Base-by-base conservation (phyloP, 1,140 invertebrate genomes). In the Drosophila tristis region DNA sequence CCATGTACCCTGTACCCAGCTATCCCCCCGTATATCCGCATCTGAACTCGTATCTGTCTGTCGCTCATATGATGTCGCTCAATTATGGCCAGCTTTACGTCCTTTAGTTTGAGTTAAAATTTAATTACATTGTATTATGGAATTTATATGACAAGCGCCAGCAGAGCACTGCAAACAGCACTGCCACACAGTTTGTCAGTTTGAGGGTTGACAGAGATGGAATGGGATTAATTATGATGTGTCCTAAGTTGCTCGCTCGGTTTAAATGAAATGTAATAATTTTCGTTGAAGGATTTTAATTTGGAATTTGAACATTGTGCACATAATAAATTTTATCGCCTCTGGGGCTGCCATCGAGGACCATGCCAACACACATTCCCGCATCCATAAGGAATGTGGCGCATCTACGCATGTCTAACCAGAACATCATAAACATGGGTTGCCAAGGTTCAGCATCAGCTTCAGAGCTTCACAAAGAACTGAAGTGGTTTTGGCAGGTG, bases 221-320 rank as follows among this genome's bases (percentile, higher is more conserved):
- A 67, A 70, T 67, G 90, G 85, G 81, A 91, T 91, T 91, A 91
- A 91, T 91, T 91, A 91, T 91, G 90, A 91, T 91, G 78, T 85
- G 82, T 74, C 86, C 90, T 79, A 76, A 80, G 51, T 82, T 90
- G 70, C 68, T 58, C 59, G 67, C 53, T 74, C 47, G 71, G 75
- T 84, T 91, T 78, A 91, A 91, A 91, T 91, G 79, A 91, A 90
- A 87, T 80, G 90, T 90, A 91, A 91, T 91, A 91, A 91, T 89
- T 91, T 91, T 91, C 68, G 80, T 81, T 89, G 89, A 77, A 81
- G 82, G 72, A 90, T 89, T 89, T 90, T 91, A 77, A 90, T 86
- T 85, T 87, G 67, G 65, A 75, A 90, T 79, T 91, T 85, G 66
- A 75, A 78, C 82, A 85, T 78, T 82, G 75, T 89, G 25, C 48